phyloP scores from a whole-genome alignment of 2,797 vertebrate species.

The Brachyrhaphis roseni region DNA sequence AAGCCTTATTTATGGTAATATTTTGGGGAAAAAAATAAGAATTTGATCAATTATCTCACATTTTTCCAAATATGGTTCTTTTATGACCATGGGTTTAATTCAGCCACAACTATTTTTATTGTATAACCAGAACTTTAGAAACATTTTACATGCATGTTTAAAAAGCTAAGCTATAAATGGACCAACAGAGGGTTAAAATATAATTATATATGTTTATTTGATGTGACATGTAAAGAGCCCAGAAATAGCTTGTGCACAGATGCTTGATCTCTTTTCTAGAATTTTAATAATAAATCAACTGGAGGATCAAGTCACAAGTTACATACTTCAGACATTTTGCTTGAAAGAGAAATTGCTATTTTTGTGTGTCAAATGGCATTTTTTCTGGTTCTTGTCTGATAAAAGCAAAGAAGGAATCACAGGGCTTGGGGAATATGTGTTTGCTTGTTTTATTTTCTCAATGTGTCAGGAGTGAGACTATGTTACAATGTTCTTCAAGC shows the following conservation, averaged over 20 bases:
- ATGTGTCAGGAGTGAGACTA: slow-evolving; percentile 15
- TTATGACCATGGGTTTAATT: neutral
- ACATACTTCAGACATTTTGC: slow-evolving; percentile 14
- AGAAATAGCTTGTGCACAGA: slow-evolving; percentile 1
- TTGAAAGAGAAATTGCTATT: slow-evolving; percentile 23
- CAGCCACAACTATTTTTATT: slow-evolving; percentile 10
- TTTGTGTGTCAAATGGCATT: slow-evolving; percentile 12
- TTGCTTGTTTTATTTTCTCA: slow-evolving; percentile 31
- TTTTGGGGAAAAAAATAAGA: slow-evolving; percentile 4
- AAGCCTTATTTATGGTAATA: slow-evolving; percentile 6
- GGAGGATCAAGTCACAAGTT: slow-evolving; percentile 8
- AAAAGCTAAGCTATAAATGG: slow-evolving; percentile 8
- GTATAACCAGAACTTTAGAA: slow-evolving; percentile 28
- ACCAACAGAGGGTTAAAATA: slow-evolving; percentile 16
- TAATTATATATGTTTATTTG: slow-evolving; percentile 16
- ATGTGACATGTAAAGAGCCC: slow-evolving; percentile 9
- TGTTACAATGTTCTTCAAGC: neutral
- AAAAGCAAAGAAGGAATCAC: neutral
- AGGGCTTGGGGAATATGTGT: neutral
- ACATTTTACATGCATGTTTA: slow-evolving; percentile 38
- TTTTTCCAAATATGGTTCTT: neutral
- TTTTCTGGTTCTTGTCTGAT: neutral
- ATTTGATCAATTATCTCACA: slow-evolving; percentile 7
- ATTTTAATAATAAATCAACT: slow-evolving; percentile 10
- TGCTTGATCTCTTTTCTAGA: neutral